Evolutionary conservation across 1,140 invertebrate genomes (phyloP).

Genomic region (Drosophila equinoxialis): DNA sequence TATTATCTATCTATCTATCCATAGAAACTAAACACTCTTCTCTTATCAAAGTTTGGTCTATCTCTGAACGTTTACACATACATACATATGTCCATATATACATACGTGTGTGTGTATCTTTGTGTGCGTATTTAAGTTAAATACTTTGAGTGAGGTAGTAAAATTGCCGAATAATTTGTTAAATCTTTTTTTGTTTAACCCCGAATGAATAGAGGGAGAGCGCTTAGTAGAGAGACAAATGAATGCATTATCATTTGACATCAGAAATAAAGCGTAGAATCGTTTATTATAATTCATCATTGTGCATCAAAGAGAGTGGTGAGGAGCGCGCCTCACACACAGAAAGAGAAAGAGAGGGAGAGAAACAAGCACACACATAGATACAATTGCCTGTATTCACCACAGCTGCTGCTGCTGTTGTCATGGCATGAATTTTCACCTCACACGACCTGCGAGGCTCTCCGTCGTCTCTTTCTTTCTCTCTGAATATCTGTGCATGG

Average conservation of each 20-base stretch:
- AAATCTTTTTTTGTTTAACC: not conserved
- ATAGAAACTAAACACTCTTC: conserved; percentile 5
- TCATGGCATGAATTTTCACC: conserved; percentile 46
- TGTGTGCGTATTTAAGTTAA: not conserved
- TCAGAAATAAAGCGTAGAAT: too few species aligned
- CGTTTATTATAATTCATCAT: too few species aligned
- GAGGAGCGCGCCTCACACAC: conserved; percentile 28
- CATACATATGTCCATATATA: not conserved
- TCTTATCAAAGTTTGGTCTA: not conserved
- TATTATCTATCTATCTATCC: conserved; percentile 4
- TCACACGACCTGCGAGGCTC: conserved; percentile 56
- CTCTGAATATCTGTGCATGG: conserved; percentile 18
- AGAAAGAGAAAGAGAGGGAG: conserved; percentile 26
- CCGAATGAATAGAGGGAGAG: too few species aligned
- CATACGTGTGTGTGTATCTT: not conserved
- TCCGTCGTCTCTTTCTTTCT: conserved; percentile 21
- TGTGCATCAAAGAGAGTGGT: not conserved
- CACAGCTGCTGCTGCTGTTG: conserved; percentile 16
- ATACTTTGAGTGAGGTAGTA: not conserved
- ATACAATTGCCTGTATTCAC: conserved; percentile 17
- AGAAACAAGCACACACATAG: conserved; percentile 37
- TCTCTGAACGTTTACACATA: not conserved
- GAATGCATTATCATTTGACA: conserved; percentile 1
- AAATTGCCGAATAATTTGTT: not conserved
- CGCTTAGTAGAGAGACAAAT: not conserved